Percentiles rank a stretch among this genome's conserved stretches.
phyloP scores from a whole-genome alignment of 2,888 invertebrate genomes.

The Isoperla grammatica region DNA sequence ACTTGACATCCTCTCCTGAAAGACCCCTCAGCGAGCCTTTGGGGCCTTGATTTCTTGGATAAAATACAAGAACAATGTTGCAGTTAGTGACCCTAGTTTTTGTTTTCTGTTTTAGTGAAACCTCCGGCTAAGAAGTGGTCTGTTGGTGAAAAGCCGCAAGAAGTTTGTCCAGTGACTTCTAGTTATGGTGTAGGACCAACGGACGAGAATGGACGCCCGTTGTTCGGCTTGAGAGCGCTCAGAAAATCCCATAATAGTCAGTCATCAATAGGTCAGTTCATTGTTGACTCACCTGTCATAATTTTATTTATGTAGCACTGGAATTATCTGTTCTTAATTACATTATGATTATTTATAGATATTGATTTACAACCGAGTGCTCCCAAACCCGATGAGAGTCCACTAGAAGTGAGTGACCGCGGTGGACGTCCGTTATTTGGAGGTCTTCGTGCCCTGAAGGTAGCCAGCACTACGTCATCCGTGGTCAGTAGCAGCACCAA shows the following conservation, averaged over 20 bases:
- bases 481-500: slow-evolving; percentile 20
- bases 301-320: too few species aligned
- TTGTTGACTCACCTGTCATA: too few species aligned
- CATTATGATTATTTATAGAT: too few species aligned
- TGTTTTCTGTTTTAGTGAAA: slow-evolving; percentile 21
- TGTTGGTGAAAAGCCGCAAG: slow-evolving; percentile 24
- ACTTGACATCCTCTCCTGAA: too few species aligned
- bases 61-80: not conserved
- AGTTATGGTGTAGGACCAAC: slow-evolving; percentile 79
- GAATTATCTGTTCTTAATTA: not conserved
- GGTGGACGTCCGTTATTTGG: slow-evolving; percentile 43
- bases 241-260: slow-evolving; percentile 28
- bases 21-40: too few species aligned
- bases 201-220: slow-evolving; percentile 70
- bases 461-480: not conserved
- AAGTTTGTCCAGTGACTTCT: slow-evolving; percentile 57
- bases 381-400: not conserved
- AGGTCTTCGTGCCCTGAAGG: slow-evolving; percentile 41
- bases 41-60: too few species aligned
- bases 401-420: slow-evolving; percentile 35
- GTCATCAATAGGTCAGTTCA: slow-evolving; percentile 13
- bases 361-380: not conserved
- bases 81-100: not conserved
- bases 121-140: slow-evolving; percentile 26
- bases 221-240: slow-evolving; percentile 73